phyloP scores from a whole-genome alignment of 30 jellyfish, hydroid and myxozoan species.

The Haliclystus octoradiatus region DNA sequence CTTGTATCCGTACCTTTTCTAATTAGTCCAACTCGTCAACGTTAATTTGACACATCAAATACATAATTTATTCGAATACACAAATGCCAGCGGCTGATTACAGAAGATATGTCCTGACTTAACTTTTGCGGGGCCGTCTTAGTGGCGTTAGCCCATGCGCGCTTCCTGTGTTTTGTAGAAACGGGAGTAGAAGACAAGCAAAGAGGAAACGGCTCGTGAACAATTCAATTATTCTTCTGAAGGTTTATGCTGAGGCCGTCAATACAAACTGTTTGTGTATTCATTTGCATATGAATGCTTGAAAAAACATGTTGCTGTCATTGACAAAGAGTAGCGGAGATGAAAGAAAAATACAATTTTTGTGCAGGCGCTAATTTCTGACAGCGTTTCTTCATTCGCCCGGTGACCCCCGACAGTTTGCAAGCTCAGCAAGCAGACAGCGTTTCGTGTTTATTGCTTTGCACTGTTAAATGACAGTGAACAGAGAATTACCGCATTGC shows the following conservation, averaged over 20 bases:
- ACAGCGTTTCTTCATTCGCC: background rate
- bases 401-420: background rate
- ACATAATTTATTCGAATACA: too few species aligned
- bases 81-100: too few species aligned
- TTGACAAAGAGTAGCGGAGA: slow-evolving; percentile 3
- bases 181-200: slow-evolving; percentile 25
- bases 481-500: background rate
- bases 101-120: too few species aligned
- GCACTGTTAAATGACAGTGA: background rate
- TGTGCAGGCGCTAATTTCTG: slow-evolving; percentile 1
- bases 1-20: too few species aligned
- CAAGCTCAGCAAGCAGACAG: background rate
- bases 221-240: slow-evolving; percentile 36
- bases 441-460: background rate
- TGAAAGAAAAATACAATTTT: background rate
- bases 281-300: background rate
- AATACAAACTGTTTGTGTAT: too few species aligned
- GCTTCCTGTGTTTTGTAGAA: slow-evolving; percentile 59
- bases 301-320: background rate
- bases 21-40: too few species aligned
- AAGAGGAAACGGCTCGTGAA: slow-evolving; percentile 62
- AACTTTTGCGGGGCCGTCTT: too few species aligned
- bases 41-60: too few species aligned
- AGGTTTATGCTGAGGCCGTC: background rate
- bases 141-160: slow-evolving; percentile 1